Conservation (phyloP, 2,113 vertebrate genomes). For the Nothobranchius kuhntae region DNA sequence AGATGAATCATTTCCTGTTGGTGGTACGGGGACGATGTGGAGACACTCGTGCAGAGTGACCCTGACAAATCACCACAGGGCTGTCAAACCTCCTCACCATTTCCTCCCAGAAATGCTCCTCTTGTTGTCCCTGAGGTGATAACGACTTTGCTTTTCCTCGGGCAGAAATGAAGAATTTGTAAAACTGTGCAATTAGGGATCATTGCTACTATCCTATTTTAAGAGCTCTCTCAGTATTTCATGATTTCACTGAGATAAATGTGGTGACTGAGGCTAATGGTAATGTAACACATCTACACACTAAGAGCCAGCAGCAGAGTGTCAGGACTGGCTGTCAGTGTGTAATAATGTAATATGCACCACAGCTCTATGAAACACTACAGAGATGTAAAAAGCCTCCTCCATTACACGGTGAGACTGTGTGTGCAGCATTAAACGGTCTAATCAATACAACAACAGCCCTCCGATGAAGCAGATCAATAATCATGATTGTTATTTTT, state of each 20-base stretch:
- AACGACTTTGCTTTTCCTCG: constrained; percentile 29
- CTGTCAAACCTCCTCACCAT: constrained; percentile 51
- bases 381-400: constrained; percentile 6
- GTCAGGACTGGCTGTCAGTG: background rate
- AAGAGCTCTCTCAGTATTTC: constrained; percentile 5
- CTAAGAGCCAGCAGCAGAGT: background rate
- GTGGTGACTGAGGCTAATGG: constrained; percentile 13
- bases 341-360: background rate
- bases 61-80: constrained; percentile 59
- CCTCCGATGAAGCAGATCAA: constrained; percentile 24
- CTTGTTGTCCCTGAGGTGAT: constrained; percentile 39
- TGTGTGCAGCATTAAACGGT: constrained; percentile 23
- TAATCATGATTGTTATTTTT: constrained; percentile 15
- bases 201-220: constrained; percentile 21
- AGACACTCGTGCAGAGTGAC: constrained; percentile 51
- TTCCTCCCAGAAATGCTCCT: constrained; percentile 22
- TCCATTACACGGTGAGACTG: background rate
- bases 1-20: constrained; percentile 71
- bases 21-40: constrained; percentile 33
- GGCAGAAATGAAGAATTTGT: constrained; percentile 38
- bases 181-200: constrained; percentile 44
- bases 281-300: constrained; percentile 15
- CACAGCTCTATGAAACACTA: background rate
- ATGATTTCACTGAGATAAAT: constrained; percentile 19
- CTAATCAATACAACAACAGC: constrained; percentile 36